A percentile compares a stretch with the other conserved stretches of the same genome.
Evolutionary conservation across 2,113 vertebrate genomes (phyloP).

Genomic region (Lepus europaeus): DNA sequence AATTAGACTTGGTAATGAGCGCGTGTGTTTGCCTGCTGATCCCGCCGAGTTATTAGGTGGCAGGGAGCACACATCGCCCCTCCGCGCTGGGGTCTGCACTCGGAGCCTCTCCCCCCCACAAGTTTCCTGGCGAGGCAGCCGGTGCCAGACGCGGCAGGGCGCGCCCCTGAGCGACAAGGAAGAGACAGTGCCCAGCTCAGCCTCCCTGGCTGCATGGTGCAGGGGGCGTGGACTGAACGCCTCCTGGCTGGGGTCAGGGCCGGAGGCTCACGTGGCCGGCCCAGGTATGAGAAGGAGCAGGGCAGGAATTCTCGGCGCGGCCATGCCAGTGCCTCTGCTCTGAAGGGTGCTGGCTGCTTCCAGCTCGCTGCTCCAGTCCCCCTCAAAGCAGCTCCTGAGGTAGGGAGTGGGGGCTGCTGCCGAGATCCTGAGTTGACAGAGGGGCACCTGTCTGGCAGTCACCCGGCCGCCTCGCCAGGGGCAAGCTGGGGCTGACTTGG

Average conservation of each 20-base stretch:
- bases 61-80: conserved; percentile 43
- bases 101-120: not conserved
- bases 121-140: not conserved
- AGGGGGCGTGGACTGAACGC: no score
- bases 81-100: not conserved
- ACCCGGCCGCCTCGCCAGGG: not conserved
- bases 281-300: not conserved
- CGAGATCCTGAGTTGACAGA: not conserved
- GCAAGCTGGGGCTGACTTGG: not conserved
- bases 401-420: not conserved
- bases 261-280: not conserved
- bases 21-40: conserved; percentile 57
- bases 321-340: not conserved
- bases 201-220: not conserved
- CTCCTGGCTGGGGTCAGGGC: no score
- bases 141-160: not conserved
- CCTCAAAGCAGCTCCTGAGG: not conserved
- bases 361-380: not conserved
- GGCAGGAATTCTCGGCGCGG: not conserved
- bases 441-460: not conserved
- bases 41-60: conserved; percentile 24
- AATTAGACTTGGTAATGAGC: conserved; percentile 82
- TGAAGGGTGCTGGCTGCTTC: not conserved
- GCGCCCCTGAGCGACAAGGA: not conserved
- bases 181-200: not conserved